Conservation (phyloP, 1,140 invertebrate species). For the Macrostomum lignano region DNA sequence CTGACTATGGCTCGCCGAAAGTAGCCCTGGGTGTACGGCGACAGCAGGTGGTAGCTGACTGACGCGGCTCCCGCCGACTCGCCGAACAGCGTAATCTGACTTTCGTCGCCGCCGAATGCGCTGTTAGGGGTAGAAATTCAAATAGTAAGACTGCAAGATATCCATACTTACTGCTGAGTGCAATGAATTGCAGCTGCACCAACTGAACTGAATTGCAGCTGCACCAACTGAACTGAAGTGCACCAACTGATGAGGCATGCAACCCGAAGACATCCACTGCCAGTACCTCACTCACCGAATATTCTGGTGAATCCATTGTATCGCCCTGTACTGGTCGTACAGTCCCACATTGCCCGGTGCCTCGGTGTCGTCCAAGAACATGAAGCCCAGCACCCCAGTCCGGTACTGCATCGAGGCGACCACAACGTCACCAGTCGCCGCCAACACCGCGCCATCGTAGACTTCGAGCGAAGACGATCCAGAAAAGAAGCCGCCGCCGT, state of each 20-base stretch:
- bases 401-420: conserved; percentile 73
- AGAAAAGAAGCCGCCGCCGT: conserved; percentile 60
- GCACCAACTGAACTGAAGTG: too few species aligned
- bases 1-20: conserved; percentile 47
- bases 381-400: conserved; percentile 52
- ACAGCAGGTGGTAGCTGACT: conserved; percentile 66
- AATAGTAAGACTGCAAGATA: too few species aligned
- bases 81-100: background rate
- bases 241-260: too few species aligned
- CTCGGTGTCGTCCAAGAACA: conserved; percentile 45
- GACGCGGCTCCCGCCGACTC: conserved; percentile 37
- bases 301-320: conserved; percentile 49
- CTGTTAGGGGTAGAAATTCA: too few species aligned
- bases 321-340: conserved; percentile 68
- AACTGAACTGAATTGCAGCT: too few species aligned
- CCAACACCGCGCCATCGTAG: conserved; percentile 54
- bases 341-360: conserved; percentile 76
- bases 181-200: too few species aligned
- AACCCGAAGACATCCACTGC: too few species aligned
- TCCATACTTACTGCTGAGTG: too few species aligned
- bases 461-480: conserved; percentile 56
- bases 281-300: too few species aligned
- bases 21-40: conserved; percentile 48
- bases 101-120: too few species aligned
- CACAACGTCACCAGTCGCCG: conserved; percentile 44